Base-by-base conservation (phyloP, 2,113 vertebrate species). In the Callithrix jacchus region DNA sequence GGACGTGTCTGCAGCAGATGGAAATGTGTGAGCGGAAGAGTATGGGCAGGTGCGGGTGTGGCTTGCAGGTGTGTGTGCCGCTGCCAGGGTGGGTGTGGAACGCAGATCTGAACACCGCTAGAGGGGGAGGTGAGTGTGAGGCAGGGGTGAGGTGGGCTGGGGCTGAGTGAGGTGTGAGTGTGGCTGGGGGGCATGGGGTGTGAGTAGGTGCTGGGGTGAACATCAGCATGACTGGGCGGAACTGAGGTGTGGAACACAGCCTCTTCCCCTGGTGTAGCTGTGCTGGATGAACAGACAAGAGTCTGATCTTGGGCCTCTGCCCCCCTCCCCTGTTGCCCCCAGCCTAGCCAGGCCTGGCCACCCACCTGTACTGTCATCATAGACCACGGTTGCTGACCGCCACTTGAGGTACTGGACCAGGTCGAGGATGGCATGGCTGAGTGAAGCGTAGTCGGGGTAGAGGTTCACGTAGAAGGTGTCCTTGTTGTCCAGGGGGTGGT, bases 391-490 rank as follows among this genome's bases (percentile, higher is more conserved):
- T 90, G 99, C 99, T 1, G 99, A 99, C 98, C 99, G 99, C 99
- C 99, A 99, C 81, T 99, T 99, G 95, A 99, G 98, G 35, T 99
- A 99, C 98, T 99, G 99, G 95, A 99, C 99, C 0, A 99, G 98
- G 98, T 99, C 99, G 94, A 99, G 98, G 86, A 99, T 99, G 97
- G 99, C 99, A 0, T 99, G 99, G 98, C 99, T 99, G 54, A 99
- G 99, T 4, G 99, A 99, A 21, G 99, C 99, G 2, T 99, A 99
- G 98, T 99, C 99, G 0, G 99, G 99, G 45, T 99, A 99, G 79
- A 99, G 98, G 98, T 99, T 99, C 98, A 99, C 99, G 5, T 99
- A 99, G 98, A 99, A 99, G 86, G 98, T 99, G 98, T 99, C 99
- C 97, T 99, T 99, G 99, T 99, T 99, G 98, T 99, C 99, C 99